Base-by-base conservation (phyloP, 1,140 invertebrate genomes). In the Ooceraea biroi region DNA sequence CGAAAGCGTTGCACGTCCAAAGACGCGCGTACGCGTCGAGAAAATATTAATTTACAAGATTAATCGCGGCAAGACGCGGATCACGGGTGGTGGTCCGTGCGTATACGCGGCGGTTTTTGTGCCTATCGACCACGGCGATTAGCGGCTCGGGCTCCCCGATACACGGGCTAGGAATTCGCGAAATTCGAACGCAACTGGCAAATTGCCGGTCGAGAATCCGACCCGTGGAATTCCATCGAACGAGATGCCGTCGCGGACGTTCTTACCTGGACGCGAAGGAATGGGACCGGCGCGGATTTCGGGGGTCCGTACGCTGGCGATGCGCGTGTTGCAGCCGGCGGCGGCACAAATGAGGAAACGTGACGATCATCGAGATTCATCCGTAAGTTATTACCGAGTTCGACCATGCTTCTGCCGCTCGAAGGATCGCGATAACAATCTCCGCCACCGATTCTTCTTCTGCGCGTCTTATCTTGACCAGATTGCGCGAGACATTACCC, bases 161-260 rank as follows among this genome's bases (percentile, higher is more conserved):
- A 91, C 91, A 92, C 89, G 82, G 91, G 88, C 91, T 93, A 93
- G 92, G 91, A 93, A 93, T 93, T 92, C 92, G 85, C 90, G 91
- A 93, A 93, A 93, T 92, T 89, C 90, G 88, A 93, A 93, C 85
- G 90, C 92, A 93, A 93, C 92, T 93, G 91, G 92, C 92, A 93
- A 93, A 93, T 93, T 92, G 90, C 74, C 65, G 82, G 50, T 2
- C 63, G 82, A 68, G 78, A 73, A 88, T 88, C 44, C 85, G 89
- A 91, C 88, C 36, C 90, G 87, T 91, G 92, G 92, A 88, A 93
- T 93, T 92, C 91, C 86, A 91, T 91, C 91, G 83, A 91, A 91
- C 91, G 91, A 87, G 92, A 93, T 93, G 91, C 91, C 92, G 85
- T 85, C 87, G 90, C 76, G 72, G 7, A 88, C 88, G 91, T 93